phyloP scores from a whole-genome alignment of 2,797 vertebrate species.

The Aythya fuligula region DNA sequence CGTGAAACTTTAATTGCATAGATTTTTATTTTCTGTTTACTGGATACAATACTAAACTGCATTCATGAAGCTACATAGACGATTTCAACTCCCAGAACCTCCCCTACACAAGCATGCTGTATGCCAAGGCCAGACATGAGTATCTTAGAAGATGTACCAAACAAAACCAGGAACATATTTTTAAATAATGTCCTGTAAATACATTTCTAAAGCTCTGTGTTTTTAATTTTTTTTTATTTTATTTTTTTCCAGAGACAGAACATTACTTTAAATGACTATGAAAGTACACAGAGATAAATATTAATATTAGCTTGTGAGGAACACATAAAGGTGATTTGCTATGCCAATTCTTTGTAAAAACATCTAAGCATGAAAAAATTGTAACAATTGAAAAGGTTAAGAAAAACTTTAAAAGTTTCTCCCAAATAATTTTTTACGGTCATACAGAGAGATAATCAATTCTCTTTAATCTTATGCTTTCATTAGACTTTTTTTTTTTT shows the following conservation, averaged over 20 bases:
- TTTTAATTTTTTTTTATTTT: not conserved
- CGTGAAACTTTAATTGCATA: not conserved
- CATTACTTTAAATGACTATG: not conserved
- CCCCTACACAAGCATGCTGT: not conserved
- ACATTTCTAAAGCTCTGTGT: not conserved
- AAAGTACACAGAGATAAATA: not conserved
- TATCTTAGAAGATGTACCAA: not conserved
- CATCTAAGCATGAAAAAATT: not conserved
- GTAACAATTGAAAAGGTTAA: not conserved
- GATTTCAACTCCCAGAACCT: not conserved
- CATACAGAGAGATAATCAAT: not conserved
- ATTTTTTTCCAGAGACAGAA: not conserved
- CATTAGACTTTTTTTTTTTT: not conserved
- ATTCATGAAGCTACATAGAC: not conserved
- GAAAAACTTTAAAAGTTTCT: not conserved
- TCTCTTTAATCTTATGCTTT: not conserved
- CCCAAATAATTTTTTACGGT: not conserved
- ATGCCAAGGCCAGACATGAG: not conserved
- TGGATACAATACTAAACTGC: not conserved
- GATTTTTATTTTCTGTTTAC: not conserved
- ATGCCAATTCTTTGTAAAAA: not conserved
- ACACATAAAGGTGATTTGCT: not conserved
- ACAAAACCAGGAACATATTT: not conserved
- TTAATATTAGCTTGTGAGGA: not conserved
- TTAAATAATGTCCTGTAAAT: not conserved